Percentiles rank a stretch among this genome's conserved stretches.
phyloP scores from a whole-genome alignment of 2,113 vertebrate genomes.

The Oxyura jamaicensis region DNA sequence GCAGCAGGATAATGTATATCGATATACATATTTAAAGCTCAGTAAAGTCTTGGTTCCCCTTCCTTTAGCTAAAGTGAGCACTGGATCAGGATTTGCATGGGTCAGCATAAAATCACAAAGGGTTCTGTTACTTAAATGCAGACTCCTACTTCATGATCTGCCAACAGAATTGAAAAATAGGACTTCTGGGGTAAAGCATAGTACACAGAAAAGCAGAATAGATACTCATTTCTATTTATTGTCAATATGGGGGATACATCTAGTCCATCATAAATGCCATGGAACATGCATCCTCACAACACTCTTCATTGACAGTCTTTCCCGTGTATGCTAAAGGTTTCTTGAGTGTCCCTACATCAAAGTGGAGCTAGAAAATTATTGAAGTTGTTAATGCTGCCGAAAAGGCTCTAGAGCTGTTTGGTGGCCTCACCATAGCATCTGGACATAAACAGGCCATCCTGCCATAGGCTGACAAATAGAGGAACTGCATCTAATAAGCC shows the following conservation, averaged over 20 bases:
- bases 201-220: not conserved
- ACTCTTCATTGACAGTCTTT: not conserved
- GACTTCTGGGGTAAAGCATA: not conserved
- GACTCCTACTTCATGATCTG: not conserved
- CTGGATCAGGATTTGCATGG: not conserved
- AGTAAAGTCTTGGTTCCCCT: not conserved
- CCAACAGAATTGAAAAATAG: constrained; percentile 27
- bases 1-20: not conserved
- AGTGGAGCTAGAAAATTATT: not conserved
- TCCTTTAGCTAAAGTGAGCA: not conserved
- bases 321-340: not conserved
- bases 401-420: not conserved
- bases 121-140: not conserved
- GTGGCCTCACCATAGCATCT: no score
- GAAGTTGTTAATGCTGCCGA: not conserved
- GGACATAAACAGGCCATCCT: not conserved
- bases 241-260: not conserved
- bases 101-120: not conserved
- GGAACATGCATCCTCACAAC: not conserved
- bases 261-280: not conserved
- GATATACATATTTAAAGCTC: not conserved
- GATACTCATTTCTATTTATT: not conserved
- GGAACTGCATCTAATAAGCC: not conserved
- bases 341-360: not conserved
- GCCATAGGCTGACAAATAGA: not conserved